Conservation (phyloP, 2,797 vertebrate genomes). For the Holocentrus rufus region DNA sequence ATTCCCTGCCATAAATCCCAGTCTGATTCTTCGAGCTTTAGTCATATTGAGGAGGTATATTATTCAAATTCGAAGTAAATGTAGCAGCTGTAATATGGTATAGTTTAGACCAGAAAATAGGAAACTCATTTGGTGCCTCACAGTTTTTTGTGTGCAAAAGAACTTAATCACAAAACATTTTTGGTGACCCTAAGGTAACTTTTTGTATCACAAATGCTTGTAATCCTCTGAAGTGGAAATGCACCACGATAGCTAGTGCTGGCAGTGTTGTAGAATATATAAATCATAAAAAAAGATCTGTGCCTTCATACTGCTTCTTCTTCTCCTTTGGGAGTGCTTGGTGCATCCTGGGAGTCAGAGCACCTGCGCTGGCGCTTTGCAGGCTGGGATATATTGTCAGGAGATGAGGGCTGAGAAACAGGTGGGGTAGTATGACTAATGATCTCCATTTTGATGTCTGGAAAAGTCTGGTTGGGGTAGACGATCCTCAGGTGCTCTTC, state of each 20-base stretch:
- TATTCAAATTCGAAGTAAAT: conserved; percentile 7
- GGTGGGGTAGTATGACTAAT: conserved; percentile 56
- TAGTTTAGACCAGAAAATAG: conserved; percentile 19
- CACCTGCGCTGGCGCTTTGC: conserved; percentile 28
- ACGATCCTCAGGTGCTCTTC: conserved; percentile 84
- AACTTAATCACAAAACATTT: conserved; percentile 7
- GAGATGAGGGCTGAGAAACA: conserved; percentile 23
- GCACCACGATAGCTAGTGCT: conserved; percentile 8
- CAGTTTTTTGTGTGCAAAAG: neutral
- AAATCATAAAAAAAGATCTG: conserved; percentile 7
- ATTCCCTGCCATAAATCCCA: neutral
- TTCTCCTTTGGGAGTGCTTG: conserved; percentile 27
- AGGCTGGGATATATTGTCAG: conserved; percentile 21
- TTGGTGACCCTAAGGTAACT: conserved; percentile 23
- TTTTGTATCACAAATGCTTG: neutral
- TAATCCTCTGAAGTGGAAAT: conserved; percentile 1
- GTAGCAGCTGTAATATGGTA: conserved; percentile 15
- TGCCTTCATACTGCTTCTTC: conserved; percentile 33
- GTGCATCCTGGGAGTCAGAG: conserved; percentile 38
- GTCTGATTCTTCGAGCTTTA: conserved; percentile 1
- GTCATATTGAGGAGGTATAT: neutral
- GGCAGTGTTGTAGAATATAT: conserved; percentile 23
- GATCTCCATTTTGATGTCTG: conserved; percentile 79
- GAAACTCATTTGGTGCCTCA: neutral
- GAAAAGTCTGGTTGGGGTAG: conserved; percentile 82